Base-by-base conservation (phyloP, 2,113 vertebrate species). In the Diadophis punctatus region DNA sequence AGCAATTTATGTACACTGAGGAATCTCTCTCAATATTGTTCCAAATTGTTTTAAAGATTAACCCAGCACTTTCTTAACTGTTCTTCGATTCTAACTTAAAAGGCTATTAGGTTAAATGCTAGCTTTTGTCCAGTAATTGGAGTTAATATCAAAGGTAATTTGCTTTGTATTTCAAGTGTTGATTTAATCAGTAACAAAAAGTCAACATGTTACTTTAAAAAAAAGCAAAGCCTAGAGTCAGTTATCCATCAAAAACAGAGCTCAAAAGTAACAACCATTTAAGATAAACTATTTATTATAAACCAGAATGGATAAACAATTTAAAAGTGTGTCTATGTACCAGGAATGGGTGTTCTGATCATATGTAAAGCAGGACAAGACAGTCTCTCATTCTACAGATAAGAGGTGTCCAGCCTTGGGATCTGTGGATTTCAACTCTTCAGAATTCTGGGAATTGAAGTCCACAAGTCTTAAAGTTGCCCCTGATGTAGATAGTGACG, bases 401-500 rank as follows among this genome's bases (percentile, higher is more conserved):
- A n/a, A 68, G 30, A 30, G 14, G 14, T 68, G 30, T 68, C 30
- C 30, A 16, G 2, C 5, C 30, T 34, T 68, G 5, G 30, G 14
- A 68, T 34, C 5, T 68, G 14, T 68, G 30, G 14, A 68, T 14
- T 34, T 68, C 30, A 68, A 18, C 12, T 68, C 30, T 46, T 46
- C 5, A 34, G 30, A 68, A 68, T 68, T 68, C 30, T 68, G 30
- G 63, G 14, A 68, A 68, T 16, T 68, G 30, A 68, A 68, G 30
- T 34, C 30, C 63, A 68, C 1, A 34, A 27, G 25, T 60, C 25
- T 60, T 27, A 60, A 58, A 58, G 23, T 60, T 60, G 58, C 9
- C 30, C n/a, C 12, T 68, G 63, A 12, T 22, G 18, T 9, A 27
- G 68, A 1, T 16, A 89, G 74, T 91, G 94, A 96, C 93, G 95